Evolutionary conservation across 2,797 vertebrate genomes (phyloP).

Genomic region (Acropternis orthonyx): DNA sequence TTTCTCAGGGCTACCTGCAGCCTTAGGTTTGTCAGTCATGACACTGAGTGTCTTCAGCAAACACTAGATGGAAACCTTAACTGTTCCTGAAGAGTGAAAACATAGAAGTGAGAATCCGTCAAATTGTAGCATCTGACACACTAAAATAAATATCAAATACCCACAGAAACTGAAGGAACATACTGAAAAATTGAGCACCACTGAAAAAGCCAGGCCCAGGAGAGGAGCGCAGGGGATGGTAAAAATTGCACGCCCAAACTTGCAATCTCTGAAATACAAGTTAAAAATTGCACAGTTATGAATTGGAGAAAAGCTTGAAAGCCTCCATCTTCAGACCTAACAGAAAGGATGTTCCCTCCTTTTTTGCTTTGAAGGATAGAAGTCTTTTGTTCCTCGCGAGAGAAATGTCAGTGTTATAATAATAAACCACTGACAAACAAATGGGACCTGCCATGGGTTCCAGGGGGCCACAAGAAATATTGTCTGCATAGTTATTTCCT

Average conservation of each 20-base stretch:
- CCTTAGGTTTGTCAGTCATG: not conserved
- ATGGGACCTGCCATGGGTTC: not conserved
- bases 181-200: not conserved
- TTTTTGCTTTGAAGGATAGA: not conserved
- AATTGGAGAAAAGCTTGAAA: not conserved
- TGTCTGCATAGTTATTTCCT: not conserved
- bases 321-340: not conserved
- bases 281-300: not conserved
- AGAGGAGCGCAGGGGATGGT: not conserved
- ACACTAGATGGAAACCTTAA: constrained; percentile 54
- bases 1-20: not conserved
- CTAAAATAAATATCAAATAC: not conserved
- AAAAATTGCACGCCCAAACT: not conserved
- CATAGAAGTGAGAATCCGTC: not conserved
- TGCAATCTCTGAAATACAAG: not conserved
- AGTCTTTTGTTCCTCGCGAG: not conserved
- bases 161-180: not conserved
- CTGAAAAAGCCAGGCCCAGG: not conserved
- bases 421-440: not conserved
- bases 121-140: not conserved
- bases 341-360: not conserved
- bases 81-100: constrained; percentile 16
- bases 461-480: not conserved
- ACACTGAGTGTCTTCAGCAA: not conserved
- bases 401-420: not conserved